Conservation (phyloP, 1,140 invertebrate species). For the Drosophila bocqueti region DNA sequence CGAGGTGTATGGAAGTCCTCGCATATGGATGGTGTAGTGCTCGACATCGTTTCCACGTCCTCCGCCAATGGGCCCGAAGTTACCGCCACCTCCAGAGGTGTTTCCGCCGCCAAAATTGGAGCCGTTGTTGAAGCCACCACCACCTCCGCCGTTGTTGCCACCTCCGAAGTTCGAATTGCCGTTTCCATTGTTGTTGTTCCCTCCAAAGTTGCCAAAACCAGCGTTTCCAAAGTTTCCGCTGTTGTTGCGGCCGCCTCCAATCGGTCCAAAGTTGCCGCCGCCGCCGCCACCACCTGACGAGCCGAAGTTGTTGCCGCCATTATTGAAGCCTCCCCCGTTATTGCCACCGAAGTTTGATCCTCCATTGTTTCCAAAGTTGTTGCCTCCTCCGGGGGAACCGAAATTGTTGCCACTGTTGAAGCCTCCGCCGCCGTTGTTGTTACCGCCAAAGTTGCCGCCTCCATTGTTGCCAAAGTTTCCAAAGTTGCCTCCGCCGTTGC, state of each 20-base stretch:
- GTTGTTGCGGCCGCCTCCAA: constrained; percentile 65
- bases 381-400: constrained; percentile 38
- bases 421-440: constrained; percentile 47
- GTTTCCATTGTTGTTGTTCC: constrained; percentile 47
- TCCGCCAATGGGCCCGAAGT: constrained; percentile 69
- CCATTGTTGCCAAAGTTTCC: constrained; percentile 69
- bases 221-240: constrained; percentile 52
- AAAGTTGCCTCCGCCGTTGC: constrained; percentile 54
- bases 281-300: constrained; percentile 24
- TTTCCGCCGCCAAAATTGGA: constrained; percentile 39
- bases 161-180: constrained; percentile 42
- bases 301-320: constrained; percentile 58
- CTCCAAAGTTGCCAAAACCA: constrained; percentile 51
- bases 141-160: constrained; percentile 41
- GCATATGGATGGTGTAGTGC: constrained; percentile 79
- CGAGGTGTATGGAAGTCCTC: constrained; percentile 80
- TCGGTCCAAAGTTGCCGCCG: constrained; percentile 59
- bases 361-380: constrained; percentile 58
- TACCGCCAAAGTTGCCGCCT: constrained; percentile 70
- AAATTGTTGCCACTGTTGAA: constrained; percentile 63
- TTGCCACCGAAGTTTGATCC: constrained; percentile 55
- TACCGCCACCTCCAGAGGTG: constrained; percentile 48
- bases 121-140: constrained; percentile 51
- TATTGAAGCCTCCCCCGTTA: constrained; percentile 49
- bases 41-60: constrained; percentile 66